Base-by-base conservation (phyloP, 2,797 vertebrate species). In the Huso huso region DNA sequence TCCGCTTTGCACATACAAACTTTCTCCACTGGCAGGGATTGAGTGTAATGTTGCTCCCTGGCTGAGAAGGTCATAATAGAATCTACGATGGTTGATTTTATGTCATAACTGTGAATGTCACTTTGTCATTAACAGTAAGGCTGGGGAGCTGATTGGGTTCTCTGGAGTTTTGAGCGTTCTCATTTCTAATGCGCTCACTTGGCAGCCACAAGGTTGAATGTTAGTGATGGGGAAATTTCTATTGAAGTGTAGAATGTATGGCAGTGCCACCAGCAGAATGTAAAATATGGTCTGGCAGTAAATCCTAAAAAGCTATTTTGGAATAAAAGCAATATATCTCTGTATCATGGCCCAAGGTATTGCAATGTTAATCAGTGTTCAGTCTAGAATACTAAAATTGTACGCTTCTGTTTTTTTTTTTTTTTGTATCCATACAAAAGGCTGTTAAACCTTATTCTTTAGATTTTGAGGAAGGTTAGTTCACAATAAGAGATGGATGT, bases 101-200 rank as follows among this genome's bases (percentile, higher is more conserved):
- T 58, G 55, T 58, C 55, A 58, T n/a, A 58, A n/a, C 55, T 58
- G 55, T n/a, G 55, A 58, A 58, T 58, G 55, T n/a, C 55, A 58
- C 55, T 58, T 58, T 58, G 55, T 58, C 51, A 53, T 53, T 58
- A 58, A 58, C 13, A 58, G 55, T 58, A 58, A 58, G 55, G 7
- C 55, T 57, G 9, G 10, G 55, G 10, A 58, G 55, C 10, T 58
- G 55, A 58, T 58, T 1, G 12, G 55, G 55, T 10, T 58, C 55
- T 58, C 6, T 58, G 55, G 55, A 58, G 55, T 58, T 58, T 58
- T 58, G 55, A 58, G 55, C 55, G 12, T 58, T 11, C 13, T 58
- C 9, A n/a, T 58, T n/a, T 58, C 11, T 58, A 58, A 58, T 6
- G 12, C 6, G 12, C 12, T 58, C 55, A 7, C 55, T 58, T 15